phyloP scores from a whole-genome alignment of 2,797 vertebrate species.

The Melanotaenia pygmaea region DNA sequence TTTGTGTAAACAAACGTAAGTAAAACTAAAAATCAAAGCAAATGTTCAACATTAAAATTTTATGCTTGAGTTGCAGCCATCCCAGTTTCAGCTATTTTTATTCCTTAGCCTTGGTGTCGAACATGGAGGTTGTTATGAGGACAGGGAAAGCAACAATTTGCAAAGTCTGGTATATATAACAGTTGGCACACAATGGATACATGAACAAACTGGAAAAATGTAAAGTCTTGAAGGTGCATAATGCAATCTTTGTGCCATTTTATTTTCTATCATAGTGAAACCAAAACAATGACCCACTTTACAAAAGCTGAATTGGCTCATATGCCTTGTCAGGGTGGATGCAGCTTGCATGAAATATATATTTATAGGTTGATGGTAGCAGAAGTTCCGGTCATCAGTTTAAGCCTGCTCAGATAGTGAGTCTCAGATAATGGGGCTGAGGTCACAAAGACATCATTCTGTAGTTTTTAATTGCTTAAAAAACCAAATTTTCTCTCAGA shows the following conservation, averaged over 20 bases:
- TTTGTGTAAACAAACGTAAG: neutral
- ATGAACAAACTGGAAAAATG: slow-evolving; percentile 18
- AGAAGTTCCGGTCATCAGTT: slow-evolving; percentile 49
- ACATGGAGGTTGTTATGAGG: slow-evolving; percentile 34
- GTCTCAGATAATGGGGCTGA: slow-evolving; percentile 51
- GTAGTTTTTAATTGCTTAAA: slow-evolving; percentile 30
- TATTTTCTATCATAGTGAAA: slow-evolving; percentile 14
- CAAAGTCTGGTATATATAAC: slow-evolving; percentile 29
- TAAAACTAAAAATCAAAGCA: neutral
- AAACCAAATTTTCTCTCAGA: neutral
- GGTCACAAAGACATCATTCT: slow-evolving; percentile 50
- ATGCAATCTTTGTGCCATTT: neutral
- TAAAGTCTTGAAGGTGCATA: slow-evolving; percentile 18
- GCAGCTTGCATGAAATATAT: slow-evolving; percentile 15
- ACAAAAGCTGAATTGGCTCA: slow-evolving; percentile 13
- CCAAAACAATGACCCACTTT: slow-evolving; percentile 8
- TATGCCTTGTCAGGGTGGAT: neutral
- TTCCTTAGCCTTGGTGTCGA: neutral
- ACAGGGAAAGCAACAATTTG: slow-evolving; percentile 19
- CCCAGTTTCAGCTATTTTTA: slow-evolving; percentile 1
- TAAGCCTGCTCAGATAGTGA: slow-evolving; percentile 42
- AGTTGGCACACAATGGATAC: slow-evolving; percentile 11
- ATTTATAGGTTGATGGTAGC: slow-evolving; percentile 57
- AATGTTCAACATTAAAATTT: neutral
- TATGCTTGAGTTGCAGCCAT: neutral